Base-by-base conservation (phyloP, 2,113 vertebrate species). In the Myrmophylax atrothorax region DNA sequence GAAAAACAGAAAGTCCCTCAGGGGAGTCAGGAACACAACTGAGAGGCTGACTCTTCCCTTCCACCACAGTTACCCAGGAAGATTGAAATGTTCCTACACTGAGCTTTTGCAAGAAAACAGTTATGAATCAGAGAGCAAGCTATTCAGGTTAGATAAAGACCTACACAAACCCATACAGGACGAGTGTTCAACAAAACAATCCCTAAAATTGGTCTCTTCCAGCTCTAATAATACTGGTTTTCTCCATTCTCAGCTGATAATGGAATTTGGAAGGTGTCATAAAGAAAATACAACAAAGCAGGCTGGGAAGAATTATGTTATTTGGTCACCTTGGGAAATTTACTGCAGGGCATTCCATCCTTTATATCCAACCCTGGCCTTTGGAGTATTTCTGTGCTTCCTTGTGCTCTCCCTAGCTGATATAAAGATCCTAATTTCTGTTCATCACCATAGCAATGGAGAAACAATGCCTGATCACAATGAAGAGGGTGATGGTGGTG, bases 391-490 rank as follows among this genome's bases (percentile, higher is more conserved):
- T 50, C 56, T 44, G 31, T 73, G 42, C 50, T 73, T 76, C 44
- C 74, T 44, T 69, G 56, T 81, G 52, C 28, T 20, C 73, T 83
- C 33, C 84, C 68, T 33, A 9, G 52, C 62, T 78, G 59, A 82
- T 66, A 53, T 49, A 60, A 95, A 84, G 59, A 91, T 94, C 79
- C 86, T 85, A 38, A 73, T 88, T 86, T 94, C 95, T 95, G 40
- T 76, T 94, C 89, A 95, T 95, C 94, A n/a, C 84, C 84, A 94
- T 62, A 94, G 95, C 94, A 97, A 98, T 92, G 37, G 9, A 87
- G 66, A 98, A 98, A 98, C 96, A 98, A 95, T 59, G 73, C 81
- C 88, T 42, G 20, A 56, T 60, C 83, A 93, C 95, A 96, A 12
- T 26, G 19, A 91, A 42, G n/a, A 93, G 70, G 59, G 79, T 66